Base-by-base conservation (phyloP, 23 tunicate genomes). In the Trididemnum clinides region DNA sequence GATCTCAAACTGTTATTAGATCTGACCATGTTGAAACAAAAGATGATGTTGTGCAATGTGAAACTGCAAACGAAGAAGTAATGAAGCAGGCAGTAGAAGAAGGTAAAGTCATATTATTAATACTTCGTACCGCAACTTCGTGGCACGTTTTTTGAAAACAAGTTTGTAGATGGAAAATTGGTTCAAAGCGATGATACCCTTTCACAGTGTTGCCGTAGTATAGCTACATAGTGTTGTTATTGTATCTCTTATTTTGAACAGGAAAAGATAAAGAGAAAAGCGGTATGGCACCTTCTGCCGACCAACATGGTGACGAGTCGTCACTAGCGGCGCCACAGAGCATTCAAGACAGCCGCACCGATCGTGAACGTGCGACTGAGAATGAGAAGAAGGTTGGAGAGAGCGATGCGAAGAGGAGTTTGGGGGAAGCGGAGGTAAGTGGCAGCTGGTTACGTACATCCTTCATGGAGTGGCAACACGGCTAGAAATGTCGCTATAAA, bases 281-380 rank as follows among this genome's bases (percentile, higher is more conserved):
- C 1, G 91, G 91, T 28, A 35, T 54, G 20, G 91, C 91, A 59
- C 91, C 94, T 2, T 89, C 94, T 31, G 73, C 64, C 36, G 94
- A 89, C 29, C 64, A 58, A 32, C 87, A 49, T 0, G 84, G 84
- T 31, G 39, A 72, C n/a, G 87, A 88, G 7, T 77, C 90, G 15
- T 25, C 82, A 33, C 30, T 21, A 50, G 65, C 77, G 77, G 62
- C 88, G 39, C 50, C 88, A 49, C 85, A 89, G 32, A 64, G 86
- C 26, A 39, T 35, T 33, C 51, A 77, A 29, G 72, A 72, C 0
- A 78, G 35, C 1, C 50, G 63, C 25, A 49, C 51, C 18, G 85
- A 84, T 0, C 28, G 31, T 28, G 31, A 51, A 29, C 22, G 34
- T 26, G 64, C 33, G 36, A 28, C 28, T 10, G 79, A 83, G 51